Evolutionary conservation across 2,888 invertebrate genomes (phyloP).

Genomic region (Xylota segnis): DNA sequence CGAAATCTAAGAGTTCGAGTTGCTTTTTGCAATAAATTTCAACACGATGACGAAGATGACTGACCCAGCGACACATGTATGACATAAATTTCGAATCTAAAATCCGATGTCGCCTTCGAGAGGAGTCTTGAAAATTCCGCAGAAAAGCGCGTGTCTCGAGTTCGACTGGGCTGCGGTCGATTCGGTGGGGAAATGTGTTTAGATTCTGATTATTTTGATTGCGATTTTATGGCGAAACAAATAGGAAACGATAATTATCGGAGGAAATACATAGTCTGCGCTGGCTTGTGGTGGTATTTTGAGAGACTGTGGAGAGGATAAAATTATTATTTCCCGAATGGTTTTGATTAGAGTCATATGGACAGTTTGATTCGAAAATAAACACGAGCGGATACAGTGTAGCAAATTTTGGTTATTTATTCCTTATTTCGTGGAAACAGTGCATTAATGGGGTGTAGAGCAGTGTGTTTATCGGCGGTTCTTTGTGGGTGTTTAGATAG

Average conservation of each 20-base stretch:
- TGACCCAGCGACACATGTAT: constrained; percentile 1
- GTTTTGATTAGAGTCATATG: constrained; percentile 22
- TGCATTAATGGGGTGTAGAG: background rate
- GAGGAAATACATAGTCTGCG: background rate
- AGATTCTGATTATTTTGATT: constrained; percentile 35
- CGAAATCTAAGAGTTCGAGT: constrained; percentile 24
- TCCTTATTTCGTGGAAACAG: background rate
- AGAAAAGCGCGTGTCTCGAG: background rate
- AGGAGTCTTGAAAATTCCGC: background rate
- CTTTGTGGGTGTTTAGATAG: background rate
- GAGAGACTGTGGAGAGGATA: background rate
- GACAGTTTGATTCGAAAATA: constrained; percentile 18
- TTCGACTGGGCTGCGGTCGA: constrained; percentile 1
- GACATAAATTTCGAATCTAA: constrained; percentile 19
- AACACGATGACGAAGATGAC: constrained; percentile 8
- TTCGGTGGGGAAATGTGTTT: constrained; percentile 27
- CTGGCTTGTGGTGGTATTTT: background rate
- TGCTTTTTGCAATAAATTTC: constrained; percentile 15
- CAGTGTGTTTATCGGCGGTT: background rate
- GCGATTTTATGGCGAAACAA: constrained; percentile 32
- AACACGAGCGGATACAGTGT: constrained; percentile 9
- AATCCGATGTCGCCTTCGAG: background rate
- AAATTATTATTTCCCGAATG: constrained; percentile 1
- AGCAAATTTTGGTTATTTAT: background rate
- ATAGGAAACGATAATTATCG: constrained; percentile 14